Evolutionary conservation across 2,113 vertebrate genomes (phyloP), one percentile per base, ranked within the genome.

Genomic region (Sclerurus mexicanus): DNA sequence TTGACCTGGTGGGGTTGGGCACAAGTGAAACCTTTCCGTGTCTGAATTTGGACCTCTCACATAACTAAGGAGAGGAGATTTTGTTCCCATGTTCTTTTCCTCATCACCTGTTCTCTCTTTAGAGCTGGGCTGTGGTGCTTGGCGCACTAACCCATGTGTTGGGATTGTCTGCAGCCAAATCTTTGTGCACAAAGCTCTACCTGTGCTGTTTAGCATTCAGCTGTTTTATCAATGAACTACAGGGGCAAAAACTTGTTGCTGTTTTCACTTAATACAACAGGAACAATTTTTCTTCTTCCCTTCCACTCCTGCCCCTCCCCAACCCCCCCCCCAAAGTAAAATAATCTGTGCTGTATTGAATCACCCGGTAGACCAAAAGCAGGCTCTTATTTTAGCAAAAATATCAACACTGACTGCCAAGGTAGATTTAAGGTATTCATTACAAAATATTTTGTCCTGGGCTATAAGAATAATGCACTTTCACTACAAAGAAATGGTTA

Each of bases 381-480:
- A 94, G 52, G 87, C 78, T 97, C 49, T 42, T 93, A 95, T 96
- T 97, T 96, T 96, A 96, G 90, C 83, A 83, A 92, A 97, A 93
- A 88, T 83, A 95, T 84, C 93, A 97, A 60, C 66, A 67, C 71
- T 95, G 97, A 90, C 95, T 97, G 93, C 93, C 96, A 95, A 96
- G 83, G 93, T 97, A 98, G 97, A 97, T 97, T 96, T 98, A 97
- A 97, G 64, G 67, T 90, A 85, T 96, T 97, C 97, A 98, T 98
- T 98, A 97, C 92, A 90, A 95, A 96, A 97, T 96, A 97, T 98
- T 98, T 98, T 97, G 97, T 98, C 97, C 97, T 97, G 96, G 97
- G 96, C 97, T 97, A 98, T 98, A 98, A 98, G 97, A 96, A 96
- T 97, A 96, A 92, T 98, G 96, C 78, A 78, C 96, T 97, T 97